Evolutionary conservation across 2,888 invertebrate genomes (phyloP).

Genomic region (Cosmia pyralina): DNA sequence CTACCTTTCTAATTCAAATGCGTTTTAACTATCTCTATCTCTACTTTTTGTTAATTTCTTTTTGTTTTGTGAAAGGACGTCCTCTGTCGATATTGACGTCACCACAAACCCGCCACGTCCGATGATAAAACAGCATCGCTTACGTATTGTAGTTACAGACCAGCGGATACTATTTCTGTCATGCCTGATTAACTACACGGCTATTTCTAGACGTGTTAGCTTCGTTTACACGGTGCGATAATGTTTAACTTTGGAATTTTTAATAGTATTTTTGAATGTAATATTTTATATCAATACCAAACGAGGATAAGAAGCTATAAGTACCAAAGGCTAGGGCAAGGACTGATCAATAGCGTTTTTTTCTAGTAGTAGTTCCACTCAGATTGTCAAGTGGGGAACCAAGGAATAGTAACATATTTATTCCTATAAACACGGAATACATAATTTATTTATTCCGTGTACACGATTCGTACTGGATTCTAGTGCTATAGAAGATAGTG

Average conservation of each 20-base stretch:
- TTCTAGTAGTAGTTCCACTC: too few species aligned
- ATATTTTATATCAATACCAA: too few species aligned
- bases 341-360: background rate
- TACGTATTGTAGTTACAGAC: constrained; percentile 47
- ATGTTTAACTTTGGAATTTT: background rate
- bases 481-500: background rate
- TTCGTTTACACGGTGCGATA: constrained; percentile 27
- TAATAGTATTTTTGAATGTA: too few species aligned
- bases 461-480: too few species aligned
- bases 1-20: background rate
- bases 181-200: constrained; percentile 52
- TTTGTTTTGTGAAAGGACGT: background rate
- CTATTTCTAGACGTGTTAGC: constrained; percentile 49
- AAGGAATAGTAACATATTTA: too few species aligned
- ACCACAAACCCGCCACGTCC: constrained; percentile 20
- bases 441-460: too few species aligned
- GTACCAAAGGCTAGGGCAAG: too few species aligned
- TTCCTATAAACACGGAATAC: too few species aligned
- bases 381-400: background rate
- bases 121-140: constrained; percentile 38
- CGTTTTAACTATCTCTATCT: too few species aligned
- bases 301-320: too few species aligned
- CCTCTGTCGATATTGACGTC: constrained; percentile 41
- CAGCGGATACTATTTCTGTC: constrained; percentile 51
- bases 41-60: background rate